A percentile compares a stretch with the other conserved stretches of the same genome.
phyloP scores from a whole-genome alignment of 2,113 vertebrate species.

The Bubo bubo region DNA sequence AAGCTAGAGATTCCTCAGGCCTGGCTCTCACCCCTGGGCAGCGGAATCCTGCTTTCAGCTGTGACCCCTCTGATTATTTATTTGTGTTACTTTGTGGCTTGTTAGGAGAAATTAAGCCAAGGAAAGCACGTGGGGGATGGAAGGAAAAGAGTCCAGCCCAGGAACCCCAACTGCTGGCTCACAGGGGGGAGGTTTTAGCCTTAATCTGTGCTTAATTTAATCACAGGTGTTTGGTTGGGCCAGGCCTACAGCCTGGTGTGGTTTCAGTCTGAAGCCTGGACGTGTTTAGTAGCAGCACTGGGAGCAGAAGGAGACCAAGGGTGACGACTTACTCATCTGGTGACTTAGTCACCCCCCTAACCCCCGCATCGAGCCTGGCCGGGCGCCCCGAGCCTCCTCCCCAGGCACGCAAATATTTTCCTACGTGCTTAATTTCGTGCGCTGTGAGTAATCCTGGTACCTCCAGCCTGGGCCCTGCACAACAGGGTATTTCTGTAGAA shows the following conservation, averaged over 20 bases:
- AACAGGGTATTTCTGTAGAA: background rate
- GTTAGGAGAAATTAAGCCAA: background rate
- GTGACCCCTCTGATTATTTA: background rate
- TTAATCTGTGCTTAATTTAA: background rate
- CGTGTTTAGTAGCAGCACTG: rapidly evolving
- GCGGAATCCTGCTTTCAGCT: background rate
- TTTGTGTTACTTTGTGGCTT: background rate
- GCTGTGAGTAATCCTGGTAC: background rate
- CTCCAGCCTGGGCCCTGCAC: background rate
- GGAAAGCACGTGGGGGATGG: background rate
- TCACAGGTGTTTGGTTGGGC: background rate
- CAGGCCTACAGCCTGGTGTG: background rate
- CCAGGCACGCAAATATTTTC: background rate
- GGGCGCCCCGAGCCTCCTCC: background rate
- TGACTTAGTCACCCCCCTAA: background rate
- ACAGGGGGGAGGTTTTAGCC: background rate
- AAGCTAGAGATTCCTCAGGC: background rate
- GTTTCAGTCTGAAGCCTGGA: background rate
- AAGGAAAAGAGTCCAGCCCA: background rate
- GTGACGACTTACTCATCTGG: background rate
- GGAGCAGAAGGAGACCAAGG: background rate
- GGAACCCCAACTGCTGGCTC: background rate
- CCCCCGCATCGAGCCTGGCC: rapidly evolving
- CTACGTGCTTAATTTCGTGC: rapidly evolving
- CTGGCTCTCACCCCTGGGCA: background rate